phyloP scores from a whole-genome alignment of 2,797 vertebrate genomes.

The Lacerta agilis region DNA sequence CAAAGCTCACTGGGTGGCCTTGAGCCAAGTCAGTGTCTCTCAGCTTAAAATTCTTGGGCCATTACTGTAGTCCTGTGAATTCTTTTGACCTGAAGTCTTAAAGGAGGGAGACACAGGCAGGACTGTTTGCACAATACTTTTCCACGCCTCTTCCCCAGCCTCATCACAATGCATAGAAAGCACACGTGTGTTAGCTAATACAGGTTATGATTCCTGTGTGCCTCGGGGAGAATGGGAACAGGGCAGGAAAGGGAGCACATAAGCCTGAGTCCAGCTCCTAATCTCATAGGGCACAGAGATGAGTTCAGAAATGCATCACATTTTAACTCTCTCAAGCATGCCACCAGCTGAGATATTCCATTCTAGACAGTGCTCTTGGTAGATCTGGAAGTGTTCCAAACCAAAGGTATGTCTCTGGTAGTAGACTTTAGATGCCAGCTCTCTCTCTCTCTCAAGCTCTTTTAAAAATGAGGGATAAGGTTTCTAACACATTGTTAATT shows the following conservation, averaged over 20 bases:
- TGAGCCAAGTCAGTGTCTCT: not conserved
- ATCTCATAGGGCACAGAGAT: not conserved
- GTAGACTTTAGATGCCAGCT: not conserved
- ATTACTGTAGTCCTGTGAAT: not conserved
- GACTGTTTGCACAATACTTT: not conserved
- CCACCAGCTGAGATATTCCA: not conserved
- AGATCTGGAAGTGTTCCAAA: not conserved
- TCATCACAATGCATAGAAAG: not conserved
- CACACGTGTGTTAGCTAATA: not conserved
- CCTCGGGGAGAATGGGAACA: not conserved
- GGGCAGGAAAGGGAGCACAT: not conserved
- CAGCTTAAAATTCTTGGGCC: not conserved
- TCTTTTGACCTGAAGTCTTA: not conserved
- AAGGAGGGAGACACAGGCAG: not conserved
- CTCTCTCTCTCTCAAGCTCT: too few relatives aligned
- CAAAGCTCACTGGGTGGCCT: not conserved
- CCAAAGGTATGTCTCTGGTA: not conserved
- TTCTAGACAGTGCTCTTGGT: not conserved
- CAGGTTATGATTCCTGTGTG: not conserved
- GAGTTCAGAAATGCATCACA: not conserved
- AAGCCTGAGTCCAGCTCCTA: not conserved
- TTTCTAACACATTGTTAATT: slow-evolving; percentile 14
- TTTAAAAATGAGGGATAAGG: not conserved
- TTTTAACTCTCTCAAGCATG: not conserved
- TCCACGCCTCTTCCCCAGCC: not conserved